These are phyloP conservation scores for Procavia capensis DNA, from an alignment of 2,113 vertebrate genomes.

Conservation along the genomic window DNA sequence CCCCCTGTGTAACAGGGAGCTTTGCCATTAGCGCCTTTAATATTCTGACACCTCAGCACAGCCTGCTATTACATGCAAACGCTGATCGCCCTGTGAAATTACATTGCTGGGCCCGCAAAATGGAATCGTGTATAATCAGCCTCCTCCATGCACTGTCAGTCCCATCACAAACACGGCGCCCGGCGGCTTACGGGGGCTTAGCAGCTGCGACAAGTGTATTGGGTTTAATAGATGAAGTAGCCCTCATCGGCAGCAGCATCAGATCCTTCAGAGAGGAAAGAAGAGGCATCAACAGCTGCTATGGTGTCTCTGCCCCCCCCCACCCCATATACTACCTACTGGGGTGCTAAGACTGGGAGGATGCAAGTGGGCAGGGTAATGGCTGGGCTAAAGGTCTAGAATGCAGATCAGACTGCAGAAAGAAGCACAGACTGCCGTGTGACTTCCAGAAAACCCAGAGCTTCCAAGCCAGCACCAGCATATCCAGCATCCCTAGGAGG, in stretches of 20 bases:
- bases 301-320: conserved; percentile 73
- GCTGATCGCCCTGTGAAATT: conserved; percentile 95
- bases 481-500: not conserved
- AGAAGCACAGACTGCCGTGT: not conserved
- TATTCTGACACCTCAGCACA: conserved; percentile 97
- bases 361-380: not conserved
- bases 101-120: conserved; percentile 91
- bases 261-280: conserved; percentile 83
- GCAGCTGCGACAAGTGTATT: conserved; percentile 92
- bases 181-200: conserved; percentile 91
- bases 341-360: not conserved
- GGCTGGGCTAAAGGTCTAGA: not conserved
- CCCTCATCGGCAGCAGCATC: conserved; percentile 88
- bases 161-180: conserved; percentile 90
- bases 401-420: conserved; percentile 11
- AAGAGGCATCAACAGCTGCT: conserved; percentile 84
- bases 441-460: conserved; percentile 48
- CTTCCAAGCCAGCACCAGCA: not conserved
- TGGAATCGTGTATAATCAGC: conserved; percentile 95
- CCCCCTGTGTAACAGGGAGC: conserved; percentile 97
- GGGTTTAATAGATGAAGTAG: conserved; percentile 92
- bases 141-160: conserved; percentile 94
- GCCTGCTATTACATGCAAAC: conserved; percentile 94
- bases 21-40: conserved; percentile 99
- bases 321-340: conserved; percentile 55